Evolutionary conservation across 2,888 invertebrate genomes (phyloP).

Genomic region (Anarsia innoxiella): DNA sequence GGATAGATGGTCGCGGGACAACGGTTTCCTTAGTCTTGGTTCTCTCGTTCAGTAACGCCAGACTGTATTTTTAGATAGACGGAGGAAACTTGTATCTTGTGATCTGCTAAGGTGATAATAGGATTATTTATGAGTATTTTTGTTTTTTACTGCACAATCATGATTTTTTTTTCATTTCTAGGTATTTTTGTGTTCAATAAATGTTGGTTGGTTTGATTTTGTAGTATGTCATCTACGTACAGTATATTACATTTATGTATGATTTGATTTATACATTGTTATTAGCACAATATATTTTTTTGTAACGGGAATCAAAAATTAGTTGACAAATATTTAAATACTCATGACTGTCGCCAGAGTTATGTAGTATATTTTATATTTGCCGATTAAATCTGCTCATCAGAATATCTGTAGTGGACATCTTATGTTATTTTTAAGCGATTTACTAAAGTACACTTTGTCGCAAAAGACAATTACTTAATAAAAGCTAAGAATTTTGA

Average conservation of each 20-base stretch:
- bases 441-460: constrained; percentile 62
- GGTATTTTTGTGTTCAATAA: constrained; percentile 43
- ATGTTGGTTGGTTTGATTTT: constrained; percentile 40
- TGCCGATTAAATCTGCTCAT: constrained; percentile 39
- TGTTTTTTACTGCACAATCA: constrained; percentile 66
- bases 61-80: constrained; percentile 34
- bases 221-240: constrained; percentile 24
- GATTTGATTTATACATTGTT: constrained; percentile 47
- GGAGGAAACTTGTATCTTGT: constrained; percentile 27
- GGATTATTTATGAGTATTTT: constrained; percentile 47
- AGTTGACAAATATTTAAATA: constrained; percentile 21
- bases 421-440: constrained; percentile 56
- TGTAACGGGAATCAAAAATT: constrained; percentile 37
- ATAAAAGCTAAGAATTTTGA: constrained; percentile 61
- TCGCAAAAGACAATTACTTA: constrained; percentile 67
- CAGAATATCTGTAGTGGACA: constrained; percentile 46
- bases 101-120: constrained; percentile 65
- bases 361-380: constrained; percentile 23
- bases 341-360: constrained; percentile 57
- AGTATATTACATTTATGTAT: constrained; percentile 45
- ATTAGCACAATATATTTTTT: constrained; percentile 51
- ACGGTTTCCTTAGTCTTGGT: constrained; percentile 28
- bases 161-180: constrained; percentile 44
- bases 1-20: constrained; percentile 39
- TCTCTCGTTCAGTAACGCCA: constrained; percentile 52